phyloP scores from a whole-genome alignment of 2,797 vertebrate genomes.

The Remorina albescens region DNA sequence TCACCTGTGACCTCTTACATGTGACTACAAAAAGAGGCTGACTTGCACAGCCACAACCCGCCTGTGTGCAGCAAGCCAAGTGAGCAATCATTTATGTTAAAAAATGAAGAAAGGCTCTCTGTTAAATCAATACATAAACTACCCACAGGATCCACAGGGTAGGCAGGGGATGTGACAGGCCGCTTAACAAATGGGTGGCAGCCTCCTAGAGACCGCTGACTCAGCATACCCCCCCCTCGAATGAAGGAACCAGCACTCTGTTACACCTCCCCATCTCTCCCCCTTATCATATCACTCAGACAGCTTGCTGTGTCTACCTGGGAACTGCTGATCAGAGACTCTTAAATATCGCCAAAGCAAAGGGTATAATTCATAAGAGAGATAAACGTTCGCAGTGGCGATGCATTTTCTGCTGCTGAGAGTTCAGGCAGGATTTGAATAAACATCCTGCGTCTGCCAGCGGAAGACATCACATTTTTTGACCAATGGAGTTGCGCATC shows the following conservation, averaged over 20 bases:
- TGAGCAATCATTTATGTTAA: constrained; percentile 83
- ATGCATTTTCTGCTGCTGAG: constrained; percentile 38
- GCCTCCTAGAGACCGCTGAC: constrained; percentile 73
- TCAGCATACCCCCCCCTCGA: constrained; percentile 60
- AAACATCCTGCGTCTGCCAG: constrained; percentile 43
- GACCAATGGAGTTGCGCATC: constrained; percentile 36
- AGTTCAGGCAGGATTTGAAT: constrained; percentile 62
- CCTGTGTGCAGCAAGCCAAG: constrained; percentile 55
- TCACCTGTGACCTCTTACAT: constrained; percentile 51
- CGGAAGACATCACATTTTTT: constrained; percentile 43
- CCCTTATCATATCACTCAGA: constrained; percentile 59
- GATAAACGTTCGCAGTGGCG: constrained; percentile 37
- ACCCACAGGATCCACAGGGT: constrained; percentile 75
- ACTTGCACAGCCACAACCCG: constrained; percentile 30
- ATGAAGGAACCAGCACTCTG: constrained; percentile 39
- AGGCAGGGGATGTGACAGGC: constrained; percentile 78
- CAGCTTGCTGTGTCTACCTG: constrained; percentile 61
- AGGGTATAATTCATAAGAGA: constrained; percentile 71
- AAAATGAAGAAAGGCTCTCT: constrained; percentile 76
- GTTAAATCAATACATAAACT: constrained; percentile 87
- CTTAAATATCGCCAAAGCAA: constrained; percentile 80
- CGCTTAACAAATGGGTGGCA: constrained; percentile 80
- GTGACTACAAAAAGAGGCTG: constrained; percentile 54
- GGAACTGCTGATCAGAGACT: constrained; percentile 76
- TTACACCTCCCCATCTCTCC: constrained; percentile 24